Evolutionary conservation across 2,797 vertebrate species (phyloP), one percentile per base, ranked within the genome.

Genomic region (Furcifer pardalis): DNA sequence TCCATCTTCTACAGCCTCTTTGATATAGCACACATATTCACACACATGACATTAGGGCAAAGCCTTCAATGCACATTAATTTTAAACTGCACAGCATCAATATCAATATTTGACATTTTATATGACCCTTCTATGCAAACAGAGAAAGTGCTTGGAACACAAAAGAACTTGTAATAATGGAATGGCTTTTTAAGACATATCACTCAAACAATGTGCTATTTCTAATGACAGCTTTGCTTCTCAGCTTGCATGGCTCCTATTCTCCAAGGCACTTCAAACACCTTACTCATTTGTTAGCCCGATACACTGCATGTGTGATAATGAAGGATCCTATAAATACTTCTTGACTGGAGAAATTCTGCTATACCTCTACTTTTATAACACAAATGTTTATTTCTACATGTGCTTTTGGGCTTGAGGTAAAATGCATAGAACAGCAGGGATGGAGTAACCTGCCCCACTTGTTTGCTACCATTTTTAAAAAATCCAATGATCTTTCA

Each of bases 231-330:
- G 79, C 9, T 63, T 92, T 76, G 74, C n/a, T 86, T 89, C 49
- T 4, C 42, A 87, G 63, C n/a, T n/a, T n/a, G n/a, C 40, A 17
- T 13, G 6, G 66, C 44, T 89, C 46, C 88, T 81, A 74, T 92
- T 90, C 86, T 82, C 68, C 63, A 79, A 88, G 76, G 85, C 71
- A 42, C 84, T 92, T 90, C 87, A 93, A 90, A 87, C 77, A 77
- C 44, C 78, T 78, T 73, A 79, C 75, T 90, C 86, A 86, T 30
- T 83, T 89, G 88, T 87, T 74, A 84, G 1, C 2, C 42, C 86
- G 59, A n/a, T 83, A 86, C 77, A 83, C 91, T 63, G 40, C 68
- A 49, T 79, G 88, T 77, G 81, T 90, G 80, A 77, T 80, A 85
- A 85, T 84, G 32, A 30, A 49, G 88, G 79, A 65, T 82, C 89